Conservation (phyloP, 2,113 vertebrate genomes). For the Trogon surrucura region DNA sequence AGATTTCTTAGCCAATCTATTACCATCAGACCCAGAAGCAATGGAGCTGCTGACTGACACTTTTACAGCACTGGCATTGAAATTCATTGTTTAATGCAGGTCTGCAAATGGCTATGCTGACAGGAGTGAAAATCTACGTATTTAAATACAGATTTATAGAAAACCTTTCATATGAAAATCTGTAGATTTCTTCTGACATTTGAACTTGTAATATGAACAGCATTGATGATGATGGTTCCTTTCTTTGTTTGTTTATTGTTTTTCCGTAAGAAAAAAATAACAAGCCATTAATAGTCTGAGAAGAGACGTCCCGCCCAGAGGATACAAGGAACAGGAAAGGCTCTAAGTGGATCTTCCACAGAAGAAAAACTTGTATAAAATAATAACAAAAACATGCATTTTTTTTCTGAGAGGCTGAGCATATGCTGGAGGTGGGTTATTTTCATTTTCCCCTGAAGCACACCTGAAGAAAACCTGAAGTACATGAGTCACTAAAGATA, state of each 20-base stretch:
- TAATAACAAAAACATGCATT: slow-evolving; percentile 1
- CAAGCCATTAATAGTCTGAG: neutral
- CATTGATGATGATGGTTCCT: neutral
- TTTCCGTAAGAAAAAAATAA: slow-evolving; percentile 17
- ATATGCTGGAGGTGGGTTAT: neutral
- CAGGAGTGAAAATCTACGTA: neutral
- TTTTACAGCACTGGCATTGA: slow-evolving; percentile 13
- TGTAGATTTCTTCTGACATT: neutral
- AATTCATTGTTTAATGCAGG: slow-evolving; percentile 25
- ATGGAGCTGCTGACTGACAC: slow-evolving; percentile 1
- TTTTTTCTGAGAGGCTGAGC: neutral
- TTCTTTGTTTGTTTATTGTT: neutral
- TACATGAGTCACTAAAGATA: neutral
- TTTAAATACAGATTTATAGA: neutral
- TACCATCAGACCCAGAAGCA: slow-evolving; percentile 43
- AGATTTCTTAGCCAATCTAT: slow-evolving; percentile 61
- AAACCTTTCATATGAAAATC: neutral
- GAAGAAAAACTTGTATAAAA: slow-evolving; percentile 7
- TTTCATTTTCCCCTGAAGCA: slow-evolving; percentile 10
- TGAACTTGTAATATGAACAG: slow-evolving; percentile 3
- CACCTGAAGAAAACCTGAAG: slow-evolving; percentile 21
- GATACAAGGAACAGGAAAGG: neutral
- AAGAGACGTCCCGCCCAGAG: neutral
- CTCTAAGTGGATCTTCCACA: neutral
- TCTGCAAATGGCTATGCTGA: neutral